Conservation (phyloP, 2,113 vertebrate species). For the Empidonax traillii region DNA sequence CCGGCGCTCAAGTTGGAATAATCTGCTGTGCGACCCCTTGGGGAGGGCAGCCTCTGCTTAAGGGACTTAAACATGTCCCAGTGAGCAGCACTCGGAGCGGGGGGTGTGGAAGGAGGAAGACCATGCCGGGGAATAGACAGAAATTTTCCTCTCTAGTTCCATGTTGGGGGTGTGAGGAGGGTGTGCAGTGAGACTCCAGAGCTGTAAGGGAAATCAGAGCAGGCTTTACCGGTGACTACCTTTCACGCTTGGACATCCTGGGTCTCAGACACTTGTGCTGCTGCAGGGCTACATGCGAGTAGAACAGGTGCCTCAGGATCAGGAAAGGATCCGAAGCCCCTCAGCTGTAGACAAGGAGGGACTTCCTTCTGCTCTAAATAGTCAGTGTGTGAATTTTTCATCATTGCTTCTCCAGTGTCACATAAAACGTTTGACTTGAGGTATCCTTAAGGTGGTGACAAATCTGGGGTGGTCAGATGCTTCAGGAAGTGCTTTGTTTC, state of each 20-base stretch:
- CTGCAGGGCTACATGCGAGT: accelerated
- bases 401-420: not conserved
- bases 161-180: not conserved
- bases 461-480: not conserved
- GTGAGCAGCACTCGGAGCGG: not conserved
- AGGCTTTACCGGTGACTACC: not conserved
- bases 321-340: not conserved
- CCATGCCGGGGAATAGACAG: accelerated
- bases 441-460: not conserved
- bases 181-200: no score
- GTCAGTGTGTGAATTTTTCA: not conserved
- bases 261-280: not conserved
- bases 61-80: accelerated
- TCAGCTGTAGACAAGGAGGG: not conserved
- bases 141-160: not conserved
- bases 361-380: not conserved
- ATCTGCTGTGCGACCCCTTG: no score
- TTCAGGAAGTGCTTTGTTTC: not conserved
- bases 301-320: not conserved
- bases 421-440: not conserved
- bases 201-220: not conserved
- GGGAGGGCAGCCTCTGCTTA: not conserved
- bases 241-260: not conserved
- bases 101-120: not conserved
- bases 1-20: not conserved